Evolutionary conservation across 2,113 vertebrate species (phyloP), one percentile per base, ranked within the genome.

Genomic region (Paraplagusia blochii): DNA sequence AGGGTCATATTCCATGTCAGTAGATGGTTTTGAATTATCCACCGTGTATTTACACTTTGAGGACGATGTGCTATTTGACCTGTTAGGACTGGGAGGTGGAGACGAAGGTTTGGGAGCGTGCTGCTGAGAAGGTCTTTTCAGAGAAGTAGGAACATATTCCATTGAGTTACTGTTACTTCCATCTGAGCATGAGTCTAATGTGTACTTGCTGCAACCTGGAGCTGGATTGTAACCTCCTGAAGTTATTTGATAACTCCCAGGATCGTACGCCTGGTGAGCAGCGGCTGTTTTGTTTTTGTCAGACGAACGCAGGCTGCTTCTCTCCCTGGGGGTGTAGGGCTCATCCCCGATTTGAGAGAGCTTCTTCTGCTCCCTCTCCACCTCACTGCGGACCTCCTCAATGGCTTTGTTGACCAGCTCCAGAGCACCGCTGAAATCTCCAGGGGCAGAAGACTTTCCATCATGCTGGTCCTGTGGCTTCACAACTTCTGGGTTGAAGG

Each of bases 361-460:
- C 62, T 94, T 97, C 70, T 92, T 91, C 85, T 94, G 93, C 63
- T 98, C 94, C 45, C 88, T 90, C 82, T 99, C 97, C 72, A 98
- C 93, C 82, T 98, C 91, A 0, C 88, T 90, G 63, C 92, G 95
- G 60, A 95, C 94, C 0, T 93, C 95, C 77, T 96, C 94, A 0
- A 99, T 99, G 69, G 95, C 96, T 60, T 85, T 91, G 82, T 98
- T 98, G 83, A 99, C 96, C 87, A 94, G 69, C 45, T 98, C 95
- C 88, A 94, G 82, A 42, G 90, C 90, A 1, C 92, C 89, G 0
- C 19, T 85, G 79, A 92, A 66, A 36, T 88, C 87, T 18, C 91
- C 76, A 0, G 91, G 88, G 0, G 61, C 65, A 1, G 86, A 61
- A 1, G 61, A 50, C 45, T 94, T 85, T 43, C 92, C 93, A 18